Conservation (phyloP, 2,888 invertebrate species). For the Galeruca laticollis region DNA sequence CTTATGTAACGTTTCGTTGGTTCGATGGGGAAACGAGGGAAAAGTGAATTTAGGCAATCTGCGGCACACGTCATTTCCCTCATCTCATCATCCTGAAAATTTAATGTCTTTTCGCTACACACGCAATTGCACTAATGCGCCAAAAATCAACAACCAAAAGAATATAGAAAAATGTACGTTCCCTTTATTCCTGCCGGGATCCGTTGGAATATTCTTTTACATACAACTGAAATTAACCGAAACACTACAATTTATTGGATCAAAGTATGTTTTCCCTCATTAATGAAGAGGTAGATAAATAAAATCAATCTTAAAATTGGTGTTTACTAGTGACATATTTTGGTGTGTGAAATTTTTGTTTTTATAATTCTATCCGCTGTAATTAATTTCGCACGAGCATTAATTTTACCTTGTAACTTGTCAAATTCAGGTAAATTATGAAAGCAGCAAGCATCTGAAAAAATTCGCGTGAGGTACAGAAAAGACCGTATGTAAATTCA, state of each 20-base stretch:
- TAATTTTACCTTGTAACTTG: slow-evolving; percentile 27
- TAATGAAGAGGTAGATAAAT: too few relatives aligned
- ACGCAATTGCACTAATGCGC: slow-evolving; percentile 64
- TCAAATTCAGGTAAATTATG: slow-evolving; percentile 29
- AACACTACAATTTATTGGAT: too few relatives aligned
- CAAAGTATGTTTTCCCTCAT: too few relatives aligned
- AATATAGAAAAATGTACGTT: not conserved
- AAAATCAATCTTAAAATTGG: too few relatives aligned
- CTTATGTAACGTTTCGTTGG: slow-evolving; percentile 25
- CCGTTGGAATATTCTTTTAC: too few relatives aligned
- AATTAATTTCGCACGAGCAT: too few relatives aligned
- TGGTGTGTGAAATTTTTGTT: too few relatives aligned
- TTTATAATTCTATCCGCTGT: too few relatives aligned
- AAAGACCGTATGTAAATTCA: slow-evolving; percentile 34
- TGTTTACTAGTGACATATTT: too few relatives aligned
- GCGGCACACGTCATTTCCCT: slow-evolving; percentile 65
- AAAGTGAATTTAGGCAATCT: slow-evolving; percentile 63
- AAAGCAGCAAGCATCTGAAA: slow-evolving; percentile 31
- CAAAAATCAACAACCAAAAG: slow-evolving; percentile 17
- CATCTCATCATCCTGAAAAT: slow-evolving; percentile 65
- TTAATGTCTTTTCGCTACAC: slow-evolving; percentile 64
- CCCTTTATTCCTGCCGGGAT: too few relatives aligned
- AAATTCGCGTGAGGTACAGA: slow-evolving; percentile 32
- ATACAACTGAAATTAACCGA: too few relatives aligned
- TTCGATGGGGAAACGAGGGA: slow-evolving; percentile 37